A percentile compares a stretch with the other conserved stretches of the same genome.
These are phyloP conservation scores for Bungarus multicinctus DNA, from an alignment of 2,113 vertebrate species.

Conservation along the genomic window DNA sequence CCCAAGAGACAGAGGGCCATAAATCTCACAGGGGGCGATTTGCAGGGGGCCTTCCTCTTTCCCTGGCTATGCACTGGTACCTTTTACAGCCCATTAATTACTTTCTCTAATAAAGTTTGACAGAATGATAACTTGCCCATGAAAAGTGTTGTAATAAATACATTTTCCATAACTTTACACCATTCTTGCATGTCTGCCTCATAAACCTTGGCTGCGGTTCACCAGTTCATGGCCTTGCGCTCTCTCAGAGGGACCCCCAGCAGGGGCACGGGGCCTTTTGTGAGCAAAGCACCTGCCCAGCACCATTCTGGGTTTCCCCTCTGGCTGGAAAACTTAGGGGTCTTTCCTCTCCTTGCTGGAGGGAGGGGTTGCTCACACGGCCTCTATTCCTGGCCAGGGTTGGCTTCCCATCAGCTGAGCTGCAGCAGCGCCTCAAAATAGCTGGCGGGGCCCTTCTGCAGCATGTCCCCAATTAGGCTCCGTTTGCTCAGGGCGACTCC, in stretches of 20 bases:
- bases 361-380: neutral
- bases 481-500: neutral
- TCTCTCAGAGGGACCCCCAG: neutral
- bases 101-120: constrained; percentile 85
- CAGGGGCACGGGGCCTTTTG: fast-evolving
- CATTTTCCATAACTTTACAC: constrained; percentile 77
- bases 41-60: constrained; percentile 69
- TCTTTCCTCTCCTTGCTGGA: neutral
- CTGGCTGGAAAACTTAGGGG: neutral
- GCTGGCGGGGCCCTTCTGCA: neutral
- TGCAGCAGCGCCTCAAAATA: neutral
- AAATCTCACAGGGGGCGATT: constrained; percentile 67
- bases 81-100: constrained; percentile 88
- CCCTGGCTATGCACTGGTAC: constrained; percentile 79
- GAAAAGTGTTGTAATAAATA: constrained; percentile 84
- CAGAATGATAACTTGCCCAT: constrained; percentile 87
- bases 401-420: neutral
- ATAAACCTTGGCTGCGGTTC: constrained; percentile 75
- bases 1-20: constrained; percentile 74
- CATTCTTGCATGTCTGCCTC: constrained; percentile 72
- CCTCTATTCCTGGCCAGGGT: neutral
- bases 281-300: neutral
- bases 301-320: neutral
- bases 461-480: neutral
- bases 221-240: constrained; percentile 58